Evolutionary conservation across 2,113 vertebrate species (phyloP), one percentile per base, ranked within the genome.

Genomic region (Tylochromis polylepis): DNA sequence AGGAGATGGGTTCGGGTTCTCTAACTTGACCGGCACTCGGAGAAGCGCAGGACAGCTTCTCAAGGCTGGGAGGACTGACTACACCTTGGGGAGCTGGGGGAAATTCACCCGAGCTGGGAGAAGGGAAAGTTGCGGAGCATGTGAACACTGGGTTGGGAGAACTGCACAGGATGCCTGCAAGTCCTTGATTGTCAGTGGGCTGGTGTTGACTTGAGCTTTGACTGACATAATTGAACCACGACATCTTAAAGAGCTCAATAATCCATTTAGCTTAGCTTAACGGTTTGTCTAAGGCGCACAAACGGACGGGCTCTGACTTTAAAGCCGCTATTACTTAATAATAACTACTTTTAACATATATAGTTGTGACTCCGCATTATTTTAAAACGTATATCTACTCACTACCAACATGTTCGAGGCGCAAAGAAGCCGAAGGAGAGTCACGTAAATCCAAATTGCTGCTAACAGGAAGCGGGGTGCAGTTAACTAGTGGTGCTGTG

Each of bases 1-100:
- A 98, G 14, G 97, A 97, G 89, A 97, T 92, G 43, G 96, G 95
- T 38, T 90, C 70, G 2, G 90, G 85, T 2, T 91, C 86, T 41
- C 83, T 82, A 9, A 51, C 59, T 4, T 86, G 85, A 29, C 85
- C 86, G 56, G 85, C 53, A 22, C 59, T 87, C 1, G 83, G 89
- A 12, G 94, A 95, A 3, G 81, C 70, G 65, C 94, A 94, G 7
- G 94, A 93, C 16, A 95, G 89, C 20, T 93, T 95, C 83, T 95
- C 94, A 1, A 96, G 86, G 62, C 93, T 95, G 5, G 90, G 94
- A 1, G 94, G 95, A 34, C 85, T 87, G 53, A 55, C 22, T 27
- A 86, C 81, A 11, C 79, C 83, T 11, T 46, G 92, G 3, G 95
- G 92, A 10, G 62, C 88, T 9, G 91, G 15, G 9, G 95, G 95